A percentile compares a stretch with the other conserved stretches of the same genome.
These are phyloP conservation scores for Idaea straminata DNA, from an alignment of 2,888 invertebrate genomes.

Conservation along the genomic window DNA sequence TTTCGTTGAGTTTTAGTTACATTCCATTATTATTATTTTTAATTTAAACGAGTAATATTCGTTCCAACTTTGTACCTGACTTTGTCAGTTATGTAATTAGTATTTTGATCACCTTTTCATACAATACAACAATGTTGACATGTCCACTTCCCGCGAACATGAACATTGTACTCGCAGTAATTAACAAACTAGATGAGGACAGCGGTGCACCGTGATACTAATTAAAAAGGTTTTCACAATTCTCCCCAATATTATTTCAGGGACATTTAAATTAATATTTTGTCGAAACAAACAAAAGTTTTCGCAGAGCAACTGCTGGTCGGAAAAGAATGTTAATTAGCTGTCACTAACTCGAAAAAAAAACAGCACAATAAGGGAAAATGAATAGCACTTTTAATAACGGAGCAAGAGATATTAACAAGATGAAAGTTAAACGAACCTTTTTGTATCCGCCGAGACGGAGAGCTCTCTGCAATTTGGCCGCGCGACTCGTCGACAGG, in stretches of 20 bases:
- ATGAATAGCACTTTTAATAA: slow-evolving; percentile 32
- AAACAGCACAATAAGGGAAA: slow-evolving; percentile 28
- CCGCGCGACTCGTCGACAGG: slow-evolving; percentile 75
- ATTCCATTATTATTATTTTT: too few species aligned
- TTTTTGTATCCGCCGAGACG: slow-evolving; percentile 80
- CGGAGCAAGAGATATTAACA: slow-evolving; percentile 33
- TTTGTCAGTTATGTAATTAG: background rate
- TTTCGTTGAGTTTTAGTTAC: too few species aligned
- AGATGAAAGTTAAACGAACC: slow-evolving; percentile 51
- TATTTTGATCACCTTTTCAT: background rate
- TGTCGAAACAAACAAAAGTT: slow-evolving; percentile 35
- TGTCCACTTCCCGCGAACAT: slow-evolving; percentile 6
- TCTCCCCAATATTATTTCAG: slow-evolving; percentile 29
- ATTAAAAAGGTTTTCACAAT: slow-evolving; percentile 38
- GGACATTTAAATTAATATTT: slow-evolving; percentile 39
- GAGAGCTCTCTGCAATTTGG: slow-evolving; percentile 76
- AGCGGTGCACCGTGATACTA: slow-evolving; percentile 26
- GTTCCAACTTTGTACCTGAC: background rate
- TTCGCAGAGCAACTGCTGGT: slow-evolving; percentile 28
- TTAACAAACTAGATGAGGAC: slow-evolving; percentile 35
- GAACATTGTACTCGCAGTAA: slow-evolving; percentile 25
- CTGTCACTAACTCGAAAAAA: slow-evolving; percentile 42
- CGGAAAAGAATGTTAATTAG: slow-evolving; percentile 42
- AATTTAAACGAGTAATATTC: too few species aligned
- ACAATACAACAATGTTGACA: background rate